Percentiles rank a stretch among this genome's conserved stretches.
phyloP scores from a whole-genome alignment of 2,797 vertebrate species.

The Danio choprae region DNA sequence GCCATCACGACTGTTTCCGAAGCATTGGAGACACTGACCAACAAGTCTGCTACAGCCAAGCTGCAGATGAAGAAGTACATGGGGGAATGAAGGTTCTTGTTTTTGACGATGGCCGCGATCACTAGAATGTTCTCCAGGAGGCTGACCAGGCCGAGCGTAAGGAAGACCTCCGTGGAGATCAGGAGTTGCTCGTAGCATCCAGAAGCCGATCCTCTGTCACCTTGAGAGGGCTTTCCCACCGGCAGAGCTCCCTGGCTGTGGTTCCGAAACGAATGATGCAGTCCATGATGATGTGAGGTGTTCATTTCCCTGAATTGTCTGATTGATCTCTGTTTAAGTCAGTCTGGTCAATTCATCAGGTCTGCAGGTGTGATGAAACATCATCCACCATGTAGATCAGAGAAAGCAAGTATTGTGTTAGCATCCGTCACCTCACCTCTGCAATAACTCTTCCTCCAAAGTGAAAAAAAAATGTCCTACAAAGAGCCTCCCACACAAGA shows the following conservation, averaged over 20 bases:
- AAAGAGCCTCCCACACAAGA: conserved; percentile 9
- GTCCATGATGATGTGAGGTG: conserved; percentile 52
- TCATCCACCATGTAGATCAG: conserved; percentile 16
- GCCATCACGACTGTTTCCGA: conserved; percentile 88
- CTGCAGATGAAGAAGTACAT: conserved; percentile 93
- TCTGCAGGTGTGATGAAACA: background rate
- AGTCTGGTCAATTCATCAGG: background rate
- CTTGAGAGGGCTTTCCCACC: conserved; percentile 32
- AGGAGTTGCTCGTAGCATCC: conserved; percentile 86
- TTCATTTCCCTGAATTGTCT: conserved; percentile 51
- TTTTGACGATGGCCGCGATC: conserved; percentile 84
- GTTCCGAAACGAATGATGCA: conserved; percentile 55
- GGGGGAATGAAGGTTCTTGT: conserved; percentile 89
- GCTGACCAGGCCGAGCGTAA: conserved; percentile 85
- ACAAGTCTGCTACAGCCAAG: conserved; percentile 87
- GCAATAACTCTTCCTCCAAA: conserved; percentile 21
- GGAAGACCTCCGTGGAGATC: conserved; percentile 85
- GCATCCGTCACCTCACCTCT: conserved; percentile 2
- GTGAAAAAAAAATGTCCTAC: background rate
- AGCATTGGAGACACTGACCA: conserved; percentile 88
- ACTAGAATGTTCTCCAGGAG: conserved; percentile 87
- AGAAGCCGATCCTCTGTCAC: conserved; percentile 44
- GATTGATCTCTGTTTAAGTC: background rate
- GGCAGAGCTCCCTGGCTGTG: conserved; percentile 51
- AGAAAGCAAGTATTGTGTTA: background rate